These are phyloP conservation scores for Rhamphomyia laevipes DNA, from an alignment of 2,888 invertebrate genomes.

Conservation along the genomic window DNA sequence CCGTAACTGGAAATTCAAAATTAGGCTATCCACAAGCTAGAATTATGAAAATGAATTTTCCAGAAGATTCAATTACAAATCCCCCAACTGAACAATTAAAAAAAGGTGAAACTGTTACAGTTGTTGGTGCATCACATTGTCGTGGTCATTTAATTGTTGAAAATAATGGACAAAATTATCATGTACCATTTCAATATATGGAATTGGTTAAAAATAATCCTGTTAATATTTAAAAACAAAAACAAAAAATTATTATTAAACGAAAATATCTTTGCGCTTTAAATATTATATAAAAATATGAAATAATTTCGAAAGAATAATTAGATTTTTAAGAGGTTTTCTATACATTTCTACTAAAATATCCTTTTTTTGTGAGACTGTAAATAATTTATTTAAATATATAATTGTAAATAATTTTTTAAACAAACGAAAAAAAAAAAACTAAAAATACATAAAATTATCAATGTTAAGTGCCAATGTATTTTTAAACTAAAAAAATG, in stretches of 20 bases:
- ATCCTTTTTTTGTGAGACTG: slow-evolving; percentile 21
- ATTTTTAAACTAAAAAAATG: background rate
- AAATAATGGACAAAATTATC: slow-evolving; percentile 57
- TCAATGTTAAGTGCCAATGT: slow-evolving; percentile 10
- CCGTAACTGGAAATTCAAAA: slow-evolving; percentile 80
- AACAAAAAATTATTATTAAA: background rate
- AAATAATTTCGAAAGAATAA: too few relatives aligned
- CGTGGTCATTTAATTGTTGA: slow-evolving; percentile 83
- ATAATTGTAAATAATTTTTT: background rate
- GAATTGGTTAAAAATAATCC: slow-evolving; percentile 43
- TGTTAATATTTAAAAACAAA: slow-evolving; percentile 17
- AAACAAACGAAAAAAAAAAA: too few relatives aligned
- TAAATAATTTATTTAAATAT: slow-evolving; percentile 22
- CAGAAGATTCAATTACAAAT: slow-evolving; percentile 42
- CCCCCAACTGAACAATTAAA: slow-evolving; percentile 42
- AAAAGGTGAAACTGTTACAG: slow-evolving; percentile 78
- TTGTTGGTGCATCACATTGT: slow-evolving; percentile 74
- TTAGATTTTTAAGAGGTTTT: too few relatives aligned
- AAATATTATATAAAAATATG: too few relatives aligned
- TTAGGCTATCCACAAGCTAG: slow-evolving; percentile 86
- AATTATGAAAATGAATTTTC: slow-evolving; percentile 81
- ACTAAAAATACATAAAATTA: background rate
- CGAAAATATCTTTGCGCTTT: background rate
- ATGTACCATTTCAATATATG: slow-evolving; percentile 74
- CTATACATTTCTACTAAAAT: too few relatives aligned